phyloP scores from a whole-genome alignment of 2,797 vertebrate genomes.

The Apodemus agrarius region DNA sequence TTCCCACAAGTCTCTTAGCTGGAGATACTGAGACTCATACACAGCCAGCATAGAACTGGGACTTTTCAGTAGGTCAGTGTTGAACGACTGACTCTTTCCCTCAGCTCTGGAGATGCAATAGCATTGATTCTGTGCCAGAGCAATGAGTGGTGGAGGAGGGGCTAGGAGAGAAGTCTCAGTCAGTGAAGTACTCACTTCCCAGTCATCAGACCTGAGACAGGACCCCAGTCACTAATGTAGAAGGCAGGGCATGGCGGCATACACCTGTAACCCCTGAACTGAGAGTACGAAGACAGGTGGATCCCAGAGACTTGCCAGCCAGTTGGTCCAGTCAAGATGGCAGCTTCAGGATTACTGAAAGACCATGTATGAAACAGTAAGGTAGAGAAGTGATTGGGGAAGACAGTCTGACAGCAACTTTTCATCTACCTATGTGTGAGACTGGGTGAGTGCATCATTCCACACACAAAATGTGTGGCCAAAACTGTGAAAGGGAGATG shows the following conservation, averaged over 20 bases:
- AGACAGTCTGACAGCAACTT: neutral
- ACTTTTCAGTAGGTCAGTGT: neutral
- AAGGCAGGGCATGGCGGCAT: neutral
- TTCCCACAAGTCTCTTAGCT: neutral
- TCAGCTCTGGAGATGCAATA: neutral
- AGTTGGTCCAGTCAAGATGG: neutral
- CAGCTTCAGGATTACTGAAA: neutral
- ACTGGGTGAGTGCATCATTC: neutral
- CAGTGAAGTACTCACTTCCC: neutral
- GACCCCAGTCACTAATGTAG: neutral
- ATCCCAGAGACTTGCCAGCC: neutral
- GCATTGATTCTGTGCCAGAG: neutral
- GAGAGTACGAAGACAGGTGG: neutral
- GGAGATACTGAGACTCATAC: neutral
- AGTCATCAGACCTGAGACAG: neutral
- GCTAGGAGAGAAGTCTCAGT: neutral
- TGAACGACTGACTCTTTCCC: neutral
- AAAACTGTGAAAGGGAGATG: neutral
- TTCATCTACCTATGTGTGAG: neutral
- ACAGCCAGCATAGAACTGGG: neutral
- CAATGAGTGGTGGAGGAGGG: neutral
- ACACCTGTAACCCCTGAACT: neutral
- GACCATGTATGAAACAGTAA: neutral
- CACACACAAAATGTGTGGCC: neutral
- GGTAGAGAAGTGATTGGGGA: neutral